Conservation (phyloP, 2,888 invertebrate species). For the Criorhina ranunculi region DNA sequence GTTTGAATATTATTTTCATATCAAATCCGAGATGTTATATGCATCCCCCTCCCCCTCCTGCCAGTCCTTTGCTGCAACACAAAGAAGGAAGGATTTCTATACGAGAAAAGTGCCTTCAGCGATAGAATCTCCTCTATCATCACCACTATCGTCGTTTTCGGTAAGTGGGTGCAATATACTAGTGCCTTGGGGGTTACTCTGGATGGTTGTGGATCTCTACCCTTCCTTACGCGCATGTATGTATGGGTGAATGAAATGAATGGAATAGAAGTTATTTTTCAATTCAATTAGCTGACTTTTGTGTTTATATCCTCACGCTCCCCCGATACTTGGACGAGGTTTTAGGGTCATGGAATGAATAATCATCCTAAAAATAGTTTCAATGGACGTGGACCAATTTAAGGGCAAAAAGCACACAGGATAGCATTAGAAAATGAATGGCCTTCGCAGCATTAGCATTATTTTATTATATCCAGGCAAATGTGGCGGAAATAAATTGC, state of each 20-base stretch:
- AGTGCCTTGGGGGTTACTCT: conserved; percentile 28
- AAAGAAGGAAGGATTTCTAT: conserved; percentile 10
- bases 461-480: neutral
- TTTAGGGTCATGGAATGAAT: conserved; percentile 34
- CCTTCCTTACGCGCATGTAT: neutral
- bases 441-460: neutral
- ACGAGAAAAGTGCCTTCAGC: conserved; percentile 11
- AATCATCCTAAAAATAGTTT: conserved; percentile 29
- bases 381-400: conserved; percentile 18
- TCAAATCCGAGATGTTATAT: conserved; percentile 44
- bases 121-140: conserved; percentile 38
- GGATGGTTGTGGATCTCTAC: neutral
- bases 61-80: neutral
- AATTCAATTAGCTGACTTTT: conserved; percentile 70
- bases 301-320: conserved; percentile 34
- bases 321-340: conserved; percentile 14
- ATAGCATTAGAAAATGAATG: conserved; percentile 7
- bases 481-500: neutral
- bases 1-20: conserved; percentile 65
- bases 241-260: neutral
- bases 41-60: too few species aligned
- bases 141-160: conserved; percentile 33
- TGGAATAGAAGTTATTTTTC: conserved; percentile 51
- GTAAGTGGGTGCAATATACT: conserved; percentile 43
- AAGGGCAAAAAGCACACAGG: neutral